Conservation (phyloP, 2,797 vertebrate genomes). For the Anguilla pacifica region DNA sequence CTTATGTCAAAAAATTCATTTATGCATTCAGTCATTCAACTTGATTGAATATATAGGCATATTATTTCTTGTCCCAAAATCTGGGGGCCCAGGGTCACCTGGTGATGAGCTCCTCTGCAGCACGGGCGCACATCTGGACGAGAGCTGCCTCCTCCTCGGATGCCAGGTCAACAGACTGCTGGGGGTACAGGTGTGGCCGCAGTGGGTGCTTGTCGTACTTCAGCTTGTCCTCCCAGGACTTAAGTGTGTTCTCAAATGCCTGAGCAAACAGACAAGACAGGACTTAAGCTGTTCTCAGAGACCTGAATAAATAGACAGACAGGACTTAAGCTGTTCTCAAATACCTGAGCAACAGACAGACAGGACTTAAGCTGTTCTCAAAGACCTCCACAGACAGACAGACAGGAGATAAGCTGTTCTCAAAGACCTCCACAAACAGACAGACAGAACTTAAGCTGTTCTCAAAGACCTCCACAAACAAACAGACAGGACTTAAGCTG, state of each 20-base stretch:
- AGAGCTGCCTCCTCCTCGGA: constrained; percentile 85
- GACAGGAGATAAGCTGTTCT: neutral
- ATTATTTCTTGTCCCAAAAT: neutral
- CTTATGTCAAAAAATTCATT: neutral
- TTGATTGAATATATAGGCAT: neutral
- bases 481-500: neutral
- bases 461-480: neutral
- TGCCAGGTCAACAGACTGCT: constrained; percentile 88
- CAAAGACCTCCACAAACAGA: neutral
- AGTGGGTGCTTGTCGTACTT: constrained; percentile 89
- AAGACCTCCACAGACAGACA: neutral
- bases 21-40: neutral
- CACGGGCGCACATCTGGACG: constrained; percentile 87
- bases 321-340: neutral
- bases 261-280: constrained; percentile 52
- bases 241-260: constrained; percentile 96
- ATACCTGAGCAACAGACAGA: neutral
- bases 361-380: neutral
- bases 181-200: constrained; percentile 86
- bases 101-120: constrained; percentile 93
- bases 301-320: neutral
- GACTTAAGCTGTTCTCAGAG: neutral
- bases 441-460: neutral
- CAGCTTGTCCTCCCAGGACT: constrained; percentile 98
- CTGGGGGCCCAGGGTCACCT: constrained; percentile 63